phyloP scores from a whole-genome alignment of 2,888 invertebrate genomes.

The Lysandra coridon region DNA sequence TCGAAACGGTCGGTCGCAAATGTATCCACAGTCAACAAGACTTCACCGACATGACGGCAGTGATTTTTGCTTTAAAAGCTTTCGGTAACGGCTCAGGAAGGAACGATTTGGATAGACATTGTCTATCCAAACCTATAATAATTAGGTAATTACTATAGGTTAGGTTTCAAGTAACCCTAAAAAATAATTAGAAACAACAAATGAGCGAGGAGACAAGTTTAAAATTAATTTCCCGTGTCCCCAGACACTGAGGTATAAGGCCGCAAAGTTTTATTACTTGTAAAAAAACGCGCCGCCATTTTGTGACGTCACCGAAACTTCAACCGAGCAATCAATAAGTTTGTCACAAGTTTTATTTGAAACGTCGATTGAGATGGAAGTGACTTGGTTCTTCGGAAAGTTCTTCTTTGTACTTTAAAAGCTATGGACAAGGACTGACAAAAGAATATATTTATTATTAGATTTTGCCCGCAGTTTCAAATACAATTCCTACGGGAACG shows the following conservation, averaged over 20 bases:
- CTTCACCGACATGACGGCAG: no score
- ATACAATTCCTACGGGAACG: not conserved
- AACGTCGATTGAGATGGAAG: not conserved
- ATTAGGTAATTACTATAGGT: no score
- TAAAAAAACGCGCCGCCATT: constrained; percentile 10
- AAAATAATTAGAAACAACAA: not conserved
- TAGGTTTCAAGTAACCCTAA: not conserved
- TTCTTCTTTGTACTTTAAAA: not conserved
- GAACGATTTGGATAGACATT: no score
- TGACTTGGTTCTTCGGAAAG: not conserved
- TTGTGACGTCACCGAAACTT: constrained; percentile 18
- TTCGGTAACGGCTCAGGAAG: no score
- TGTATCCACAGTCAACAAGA: no score
- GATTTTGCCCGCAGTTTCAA: not conserved
- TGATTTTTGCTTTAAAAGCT: no score
- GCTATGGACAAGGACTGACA: not conserved
- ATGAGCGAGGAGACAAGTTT: not conserved
- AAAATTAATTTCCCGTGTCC: constrained; percentile 1
- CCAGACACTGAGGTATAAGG: not conserved
- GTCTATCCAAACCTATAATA: no score
- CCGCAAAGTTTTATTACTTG: constrained; percentile 13
- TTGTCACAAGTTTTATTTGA: not conserved
- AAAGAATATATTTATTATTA: not conserved
- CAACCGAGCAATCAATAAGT: constrained; percentile 10
- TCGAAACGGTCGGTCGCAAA: no score